Conservation (phyloP, 2,888 invertebrate genomes). For the Baronia brevicornis region DNA sequence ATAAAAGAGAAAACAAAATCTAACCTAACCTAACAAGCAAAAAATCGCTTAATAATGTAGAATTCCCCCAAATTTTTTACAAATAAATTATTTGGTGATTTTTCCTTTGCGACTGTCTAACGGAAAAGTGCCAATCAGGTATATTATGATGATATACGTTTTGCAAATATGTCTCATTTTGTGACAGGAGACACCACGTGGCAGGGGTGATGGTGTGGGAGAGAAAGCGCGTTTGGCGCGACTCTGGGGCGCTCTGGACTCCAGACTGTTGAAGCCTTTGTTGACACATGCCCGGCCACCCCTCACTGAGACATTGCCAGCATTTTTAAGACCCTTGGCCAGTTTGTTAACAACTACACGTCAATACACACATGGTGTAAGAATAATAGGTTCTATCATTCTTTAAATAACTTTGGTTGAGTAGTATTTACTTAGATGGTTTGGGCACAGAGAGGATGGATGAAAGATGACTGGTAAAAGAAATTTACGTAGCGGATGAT, state of each 20-base stretch:
- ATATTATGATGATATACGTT: too few relatives aligned
- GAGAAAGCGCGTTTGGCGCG: constrained; percentile 90
- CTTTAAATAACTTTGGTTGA: not conserved
- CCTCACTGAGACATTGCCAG: constrained; percentile 93
- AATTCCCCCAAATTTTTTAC: too few relatives aligned
- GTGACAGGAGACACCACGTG: constrained; percentile 54
- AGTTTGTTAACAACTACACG: constrained; percentile 93
- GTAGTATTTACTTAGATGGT: not conserved
- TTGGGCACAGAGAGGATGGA: too few relatives aligned
- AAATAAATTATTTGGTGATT: too few relatives aligned
- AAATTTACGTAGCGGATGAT: too few relatives aligned
- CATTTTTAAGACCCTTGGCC: constrained; percentile 91
- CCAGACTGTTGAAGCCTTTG: constrained; percentile 94
- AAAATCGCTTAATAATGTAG: too few relatives aligned
- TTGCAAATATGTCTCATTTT: too few relatives aligned
- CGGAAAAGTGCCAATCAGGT: too few relatives aligned
- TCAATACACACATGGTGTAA: constrained; percentile 90
- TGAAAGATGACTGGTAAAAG: too few relatives aligned
- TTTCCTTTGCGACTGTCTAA: too few relatives aligned
- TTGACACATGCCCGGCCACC: constrained; percentile 96
- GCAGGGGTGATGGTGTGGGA: constrained; percentile 56
- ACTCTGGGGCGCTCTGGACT: constrained; percentile 93
- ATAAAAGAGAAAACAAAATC: too few relatives aligned
- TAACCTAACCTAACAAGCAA: too few relatives aligned
- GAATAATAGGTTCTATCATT: constrained; percentile 19